Evolutionary conservation across 2,888 invertebrate species (phyloP).

Genomic region (Drosophila buzzatii): DNA sequence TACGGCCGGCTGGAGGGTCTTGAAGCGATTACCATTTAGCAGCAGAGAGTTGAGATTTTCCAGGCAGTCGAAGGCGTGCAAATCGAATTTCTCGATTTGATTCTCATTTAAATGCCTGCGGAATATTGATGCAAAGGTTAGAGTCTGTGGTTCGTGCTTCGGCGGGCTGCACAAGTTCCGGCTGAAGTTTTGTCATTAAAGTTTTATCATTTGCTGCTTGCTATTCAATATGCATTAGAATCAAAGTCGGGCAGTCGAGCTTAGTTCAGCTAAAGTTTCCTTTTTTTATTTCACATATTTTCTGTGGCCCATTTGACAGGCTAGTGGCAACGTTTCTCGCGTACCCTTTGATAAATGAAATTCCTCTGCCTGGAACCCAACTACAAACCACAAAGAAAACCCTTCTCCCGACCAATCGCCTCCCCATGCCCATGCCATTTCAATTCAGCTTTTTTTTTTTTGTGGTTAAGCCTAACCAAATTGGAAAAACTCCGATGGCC

Average conservation of each 20-base stretch:
- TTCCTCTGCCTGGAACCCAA: conserved; percentile 49
- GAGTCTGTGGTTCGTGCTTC: neutral
- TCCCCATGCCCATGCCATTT: too few species aligned
- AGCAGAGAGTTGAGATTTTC: conserved; percentile 85
- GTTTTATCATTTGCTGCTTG: conserved; percentile 14
- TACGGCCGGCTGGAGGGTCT: conserved; percentile 83
- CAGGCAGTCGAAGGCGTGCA: conserved; percentile 85
- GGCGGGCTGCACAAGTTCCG: neutral
- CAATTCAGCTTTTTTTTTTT: neutral
- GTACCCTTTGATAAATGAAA: conserved; percentile 67
- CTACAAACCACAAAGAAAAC: conserved; percentile 24
- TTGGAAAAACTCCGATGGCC: conserved; percentile 54
- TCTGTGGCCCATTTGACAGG: conserved; percentile 21
- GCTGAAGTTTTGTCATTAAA: conserved; percentile 17
- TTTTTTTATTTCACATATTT: neutral
- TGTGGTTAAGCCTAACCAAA: conserved; percentile 47
- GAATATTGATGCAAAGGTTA: conserved; percentile 13
- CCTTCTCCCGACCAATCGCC: neutral
- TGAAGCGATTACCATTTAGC: conserved; percentile 83
- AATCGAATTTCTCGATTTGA: conserved; percentile 84
- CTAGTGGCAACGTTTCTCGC: conserved; percentile 11
- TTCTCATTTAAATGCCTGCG: conserved; percentile 86
- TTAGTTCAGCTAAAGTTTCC: neutral
- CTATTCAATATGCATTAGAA: conserved; percentile 12
- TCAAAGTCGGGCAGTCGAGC: neutral